phyloP scores from a whole-genome alignment of 2,113 vertebrate genomes.

The Eublepharis macularius region DNA sequence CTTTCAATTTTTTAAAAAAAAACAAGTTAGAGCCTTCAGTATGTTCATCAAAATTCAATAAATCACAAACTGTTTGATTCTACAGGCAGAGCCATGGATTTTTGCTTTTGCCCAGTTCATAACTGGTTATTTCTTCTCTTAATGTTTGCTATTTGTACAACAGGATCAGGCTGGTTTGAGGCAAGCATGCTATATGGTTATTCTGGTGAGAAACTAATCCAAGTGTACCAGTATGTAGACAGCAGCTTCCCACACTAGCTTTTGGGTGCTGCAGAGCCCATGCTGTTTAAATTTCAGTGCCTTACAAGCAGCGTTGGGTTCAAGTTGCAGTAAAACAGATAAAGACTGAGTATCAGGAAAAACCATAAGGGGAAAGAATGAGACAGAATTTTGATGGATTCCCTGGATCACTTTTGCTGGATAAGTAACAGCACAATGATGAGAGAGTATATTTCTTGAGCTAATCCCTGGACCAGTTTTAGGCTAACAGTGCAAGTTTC shows the following conservation, averaged over 20 bases:
- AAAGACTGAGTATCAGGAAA: constrained; percentile 1
- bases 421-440: neutral
- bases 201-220: neutral
- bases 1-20: neutral
- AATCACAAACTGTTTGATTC: neutral
- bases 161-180: neutral
- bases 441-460: neutral
- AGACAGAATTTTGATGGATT: neutral
- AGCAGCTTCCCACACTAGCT: neutral
- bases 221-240: neutral
- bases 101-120: neutral
- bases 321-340: neutral
- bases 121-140: neutral
- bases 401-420: too few species aligned
- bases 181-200: neutral
- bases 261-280: neutral
- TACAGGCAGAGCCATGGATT: neutral
- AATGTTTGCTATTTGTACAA: neutral
- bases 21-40: neutral
- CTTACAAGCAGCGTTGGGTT: constrained; percentile 1
- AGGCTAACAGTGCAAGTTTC: too few species aligned
- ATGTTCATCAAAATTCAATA: neutral
- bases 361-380: neutral
- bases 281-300: neutral
- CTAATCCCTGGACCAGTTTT: too few species aligned